Evolutionary conservation across 1,140 invertebrate genomes (phyloP).

Genomic region (Dinoponera quadriceps): DNA sequence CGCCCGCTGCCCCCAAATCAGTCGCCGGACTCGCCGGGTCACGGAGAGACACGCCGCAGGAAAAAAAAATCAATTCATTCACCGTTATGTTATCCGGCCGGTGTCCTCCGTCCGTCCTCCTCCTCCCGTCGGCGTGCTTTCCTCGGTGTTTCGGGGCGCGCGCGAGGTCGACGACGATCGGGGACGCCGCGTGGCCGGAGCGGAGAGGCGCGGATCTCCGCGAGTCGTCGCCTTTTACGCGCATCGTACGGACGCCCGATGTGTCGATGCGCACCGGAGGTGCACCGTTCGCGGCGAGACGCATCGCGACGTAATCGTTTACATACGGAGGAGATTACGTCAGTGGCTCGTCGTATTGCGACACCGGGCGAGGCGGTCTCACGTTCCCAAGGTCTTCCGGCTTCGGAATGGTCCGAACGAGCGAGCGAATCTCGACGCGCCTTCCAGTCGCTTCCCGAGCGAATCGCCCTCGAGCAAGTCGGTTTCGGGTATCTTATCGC

Average conservation of each 20-base stretch:
- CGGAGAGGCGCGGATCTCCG: no score
- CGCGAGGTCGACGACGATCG: no score
- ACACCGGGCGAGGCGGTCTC: constrained; percentile 63
- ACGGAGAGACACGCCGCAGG: constrained; percentile 12
- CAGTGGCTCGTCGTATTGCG: constrained; percentile 71
- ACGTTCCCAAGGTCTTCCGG: constrained; percentile 66
- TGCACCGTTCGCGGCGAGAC: constrained; percentile 7
- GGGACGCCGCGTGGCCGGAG: no score
- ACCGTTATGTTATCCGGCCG: no score
- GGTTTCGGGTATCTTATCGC: constrained; percentile 34
- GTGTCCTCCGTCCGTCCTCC: no score
- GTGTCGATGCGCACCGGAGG: background rate
- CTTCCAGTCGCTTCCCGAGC: background rate
- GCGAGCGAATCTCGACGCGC: background rate
- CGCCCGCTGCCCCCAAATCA: constrained; percentile 72
- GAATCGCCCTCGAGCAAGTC: background rate
- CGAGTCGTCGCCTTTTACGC: no score
- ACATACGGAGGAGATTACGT: constrained; percentile 65
- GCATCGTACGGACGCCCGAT: no score
- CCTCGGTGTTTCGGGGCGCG: no score
- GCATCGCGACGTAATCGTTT: constrained; percentile 23
- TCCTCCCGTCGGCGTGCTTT: no score
- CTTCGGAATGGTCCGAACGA: constrained; percentile 55
- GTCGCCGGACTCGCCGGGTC: constrained; percentile 56
- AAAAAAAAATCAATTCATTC: constrained; percentile 70